Percentiles rank a stretch among this genome's conserved stretches.
Evolutionary conservation across 2,888 invertebrate species (phyloP).

Genomic region (Cephus nigrinus): DNA sequence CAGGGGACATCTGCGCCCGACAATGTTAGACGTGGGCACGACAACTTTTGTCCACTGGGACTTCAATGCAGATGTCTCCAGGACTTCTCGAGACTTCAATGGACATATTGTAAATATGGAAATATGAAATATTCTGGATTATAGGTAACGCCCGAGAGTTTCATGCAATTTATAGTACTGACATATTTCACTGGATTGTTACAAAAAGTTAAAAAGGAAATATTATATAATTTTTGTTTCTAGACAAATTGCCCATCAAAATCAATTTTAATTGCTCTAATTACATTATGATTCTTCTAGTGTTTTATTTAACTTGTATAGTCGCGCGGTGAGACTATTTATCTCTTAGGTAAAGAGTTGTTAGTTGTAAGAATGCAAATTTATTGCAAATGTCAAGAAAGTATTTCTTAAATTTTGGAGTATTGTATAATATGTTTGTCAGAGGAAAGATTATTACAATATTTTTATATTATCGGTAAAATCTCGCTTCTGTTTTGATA

Average conservation of each 20-base stretch:
- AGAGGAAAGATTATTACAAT: neutral
- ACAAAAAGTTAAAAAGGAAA: neutral
- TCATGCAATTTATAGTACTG: neutral
- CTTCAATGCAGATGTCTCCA: slow-evolving; percentile 53
- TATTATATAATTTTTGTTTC: neutral
- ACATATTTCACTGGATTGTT: neutral
- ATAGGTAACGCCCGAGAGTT: neutral
- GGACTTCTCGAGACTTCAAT: slow-evolving; percentile 49
- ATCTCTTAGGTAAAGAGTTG: neutral
- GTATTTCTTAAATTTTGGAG: neutral
- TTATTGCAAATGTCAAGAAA: neutral
- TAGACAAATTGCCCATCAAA: neutral
- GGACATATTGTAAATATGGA: slow-evolving; percentile 53
- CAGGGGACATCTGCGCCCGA: slow-evolving; percentile 58
- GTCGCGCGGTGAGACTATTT: neutral
- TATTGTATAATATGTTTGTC: neutral
- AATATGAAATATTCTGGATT: slow-evolving; percentile 35
- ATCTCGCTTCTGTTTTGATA: neutral
- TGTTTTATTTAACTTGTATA: too few species aligned
- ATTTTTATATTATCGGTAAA: neutral
- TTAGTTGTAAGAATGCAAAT: neutral
- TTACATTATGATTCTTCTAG: neutral
- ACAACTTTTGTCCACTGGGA: slow-evolving; percentile 61
- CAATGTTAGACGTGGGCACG: slow-evolving; percentile 59
- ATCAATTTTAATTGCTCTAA: neutral